Evolutionary conservation across 2,888 invertebrate species (phyloP).

Genomic region (Baccha elongata): DNA sequence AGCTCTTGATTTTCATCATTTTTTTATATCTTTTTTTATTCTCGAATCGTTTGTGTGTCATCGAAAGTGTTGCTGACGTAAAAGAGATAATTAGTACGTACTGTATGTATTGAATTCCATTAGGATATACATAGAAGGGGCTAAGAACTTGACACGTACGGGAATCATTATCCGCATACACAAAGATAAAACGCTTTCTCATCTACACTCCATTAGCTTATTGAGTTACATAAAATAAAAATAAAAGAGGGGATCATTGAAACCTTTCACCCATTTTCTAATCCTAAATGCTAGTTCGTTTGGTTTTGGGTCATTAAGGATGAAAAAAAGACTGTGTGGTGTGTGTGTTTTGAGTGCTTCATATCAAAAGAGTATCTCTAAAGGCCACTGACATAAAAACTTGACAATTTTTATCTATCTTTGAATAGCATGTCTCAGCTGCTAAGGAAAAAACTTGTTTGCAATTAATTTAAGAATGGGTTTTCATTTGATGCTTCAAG

Average conservation of each 20-base stretch:
- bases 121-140: not conserved
- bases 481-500: no score
- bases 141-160: slow-evolving; percentile 25
- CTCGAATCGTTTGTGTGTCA: slow-evolving; percentile 43
- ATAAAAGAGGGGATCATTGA: slow-evolving; percentile 4
- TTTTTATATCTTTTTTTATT: slow-evolving; percentile 34
- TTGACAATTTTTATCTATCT: no score
- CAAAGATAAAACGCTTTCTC: slow-evolving; percentile 35
- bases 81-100: slow-evolving; percentile 34
- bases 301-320: not conserved
- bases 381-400: no score
- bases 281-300: not conserved
- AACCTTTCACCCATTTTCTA: slow-evolving; percentile 7
- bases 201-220: slow-evolving; percentile 38
- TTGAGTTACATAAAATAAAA: slow-evolving; percentile 26
- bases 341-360: no score
- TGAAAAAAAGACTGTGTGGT: not conserved
- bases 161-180: slow-evolving; percentile 32
- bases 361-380: no score
- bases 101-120: slow-evolving; percentile 9
- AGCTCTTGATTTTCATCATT: slow-evolving; percentile 38
- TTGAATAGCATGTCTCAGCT: no score
- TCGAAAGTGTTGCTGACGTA: slow-evolving; percentile 60
- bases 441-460: no score
- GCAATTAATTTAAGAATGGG: no score